These are phyloP conservation scores for Bostrychus sinensis DNA, from an alignment of 2,113 vertebrate genomes.

Conservation along the genomic window DNA sequence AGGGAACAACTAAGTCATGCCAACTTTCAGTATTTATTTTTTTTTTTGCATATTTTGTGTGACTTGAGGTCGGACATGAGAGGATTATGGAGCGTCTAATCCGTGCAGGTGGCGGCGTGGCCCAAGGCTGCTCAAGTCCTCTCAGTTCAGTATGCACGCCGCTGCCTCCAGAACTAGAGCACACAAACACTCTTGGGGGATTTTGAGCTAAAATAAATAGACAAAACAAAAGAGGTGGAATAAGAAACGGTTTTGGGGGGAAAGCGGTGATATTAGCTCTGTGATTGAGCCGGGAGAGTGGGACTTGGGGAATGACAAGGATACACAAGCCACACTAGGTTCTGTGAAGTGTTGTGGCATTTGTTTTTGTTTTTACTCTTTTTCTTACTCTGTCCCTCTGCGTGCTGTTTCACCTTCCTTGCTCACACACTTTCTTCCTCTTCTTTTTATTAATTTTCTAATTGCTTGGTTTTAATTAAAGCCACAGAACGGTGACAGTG, in stretches of 20 bases:
- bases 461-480: constrained; percentile 82
- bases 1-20: constrained; percentile 26
- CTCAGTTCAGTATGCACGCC: constrained; percentile 69
- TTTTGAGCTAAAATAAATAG: constrained; percentile 78
- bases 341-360: constrained; percentile 59
- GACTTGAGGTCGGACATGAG: constrained; percentile 64
- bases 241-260: constrained; percentile 60
- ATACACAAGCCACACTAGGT: constrained; percentile 35
- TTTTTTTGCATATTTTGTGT: constrained; percentile 46
- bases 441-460: constrained; percentile 76
- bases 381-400: constrained; percentile 70
- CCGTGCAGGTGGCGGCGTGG: constrained; percentile 58
- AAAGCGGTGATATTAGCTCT: constrained; percentile 75
- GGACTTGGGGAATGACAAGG: constrained; percentile 52
- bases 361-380: constrained; percentile 62
- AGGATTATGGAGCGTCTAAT: constrained; percentile 62
- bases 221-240: constrained; percentile 69
- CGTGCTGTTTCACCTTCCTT: constrained; percentile 36
- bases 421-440: constrained; percentile 61
- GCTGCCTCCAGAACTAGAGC: constrained; percentile 57
- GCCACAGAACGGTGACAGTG: constrained; percentile 65
- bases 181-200: constrained; percentile 64
- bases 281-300: constrained; percentile 78
- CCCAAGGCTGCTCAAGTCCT: constrained; percentile 48
- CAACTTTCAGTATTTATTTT: constrained; percentile 48